Conservation (phyloP, 2,888 invertebrate species). For the Bhutanitis thaidina region DNA sequence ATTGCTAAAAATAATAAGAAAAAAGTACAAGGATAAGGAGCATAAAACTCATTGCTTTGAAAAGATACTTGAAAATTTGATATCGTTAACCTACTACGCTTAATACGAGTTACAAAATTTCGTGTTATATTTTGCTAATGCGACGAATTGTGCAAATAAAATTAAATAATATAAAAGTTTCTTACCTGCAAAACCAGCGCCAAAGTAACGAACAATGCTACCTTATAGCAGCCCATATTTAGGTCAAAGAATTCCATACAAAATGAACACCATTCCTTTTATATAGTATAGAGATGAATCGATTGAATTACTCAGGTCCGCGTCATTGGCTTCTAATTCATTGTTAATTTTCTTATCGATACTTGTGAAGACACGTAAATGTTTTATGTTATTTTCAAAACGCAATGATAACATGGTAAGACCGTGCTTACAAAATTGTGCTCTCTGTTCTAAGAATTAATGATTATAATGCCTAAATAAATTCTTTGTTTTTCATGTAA, state of each 20-base stretch:
- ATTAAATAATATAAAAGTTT: not conserved
- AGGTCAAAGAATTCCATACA: conserved; percentile 23
- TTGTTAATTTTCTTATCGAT: conserved; percentile 21
- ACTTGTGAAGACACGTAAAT: conserved; percentile 31
- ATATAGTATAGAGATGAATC: conserved; percentile 35
- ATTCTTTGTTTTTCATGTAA: not conserved
- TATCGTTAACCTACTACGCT: too few relatives aligned
- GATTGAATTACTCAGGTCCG: conserved; percentile 41
- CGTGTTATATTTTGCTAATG: not conserved
- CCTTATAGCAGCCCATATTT: conserved; percentile 44
- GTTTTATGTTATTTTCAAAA: conserved; percentile 21
- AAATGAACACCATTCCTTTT: conserved; percentile 33
- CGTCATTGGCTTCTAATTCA: conserved; percentile 34
- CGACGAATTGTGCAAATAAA: not conserved
- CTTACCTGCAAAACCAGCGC: conserved; percentile 53
- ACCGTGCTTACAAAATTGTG: not conserved
- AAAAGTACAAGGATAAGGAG: too few relatives aligned
- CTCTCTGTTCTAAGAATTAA: not conserved
- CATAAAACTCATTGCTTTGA: too few relatives aligned
- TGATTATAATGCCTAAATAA: not conserved
- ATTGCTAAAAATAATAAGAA: conserved; percentile 17
- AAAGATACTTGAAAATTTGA: too few relatives aligned
- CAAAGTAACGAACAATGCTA: conserved; percentile 34
- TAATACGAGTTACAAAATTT: too few relatives aligned
- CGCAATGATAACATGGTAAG: conserved; percentile 3